Evolutionary conservation across 1,140 invertebrate genomes (phyloP).

Genomic region (Drosophila cardini): DNA sequence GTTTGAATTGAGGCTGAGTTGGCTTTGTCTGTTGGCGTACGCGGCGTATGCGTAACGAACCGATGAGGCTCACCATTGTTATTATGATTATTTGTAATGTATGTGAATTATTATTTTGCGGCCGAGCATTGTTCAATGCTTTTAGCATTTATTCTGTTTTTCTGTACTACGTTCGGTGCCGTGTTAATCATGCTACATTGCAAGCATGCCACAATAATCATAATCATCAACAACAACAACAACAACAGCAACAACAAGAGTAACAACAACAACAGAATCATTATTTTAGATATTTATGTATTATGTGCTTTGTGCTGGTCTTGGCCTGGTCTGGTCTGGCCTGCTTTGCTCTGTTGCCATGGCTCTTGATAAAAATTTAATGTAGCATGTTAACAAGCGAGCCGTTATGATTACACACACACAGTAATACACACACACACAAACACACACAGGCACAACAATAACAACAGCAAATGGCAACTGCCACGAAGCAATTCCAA

Average conservation of each 20-base stretch:
- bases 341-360: constrained; percentile 54
- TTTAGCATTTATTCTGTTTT: constrained; percentile 49
- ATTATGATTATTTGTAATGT: constrained; percentile 80
- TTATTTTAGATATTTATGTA: constrained; percentile 81
- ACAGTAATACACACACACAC: constrained; percentile 51
- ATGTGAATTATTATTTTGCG: constrained; percentile 53
- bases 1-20: not conserved
- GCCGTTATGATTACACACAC: constrained; percentile 77
- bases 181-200: constrained; percentile 81
- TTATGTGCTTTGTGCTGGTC: constrained; percentile 36
- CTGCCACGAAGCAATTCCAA: constrained; percentile 68
- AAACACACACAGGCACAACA: constrained; percentile 24
- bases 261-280: constrained; percentile 64
- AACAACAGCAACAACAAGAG: constrained; percentile 23
- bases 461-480: constrained; percentile 56
- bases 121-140: constrained; percentile 67
- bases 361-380: constrained; percentile 83
- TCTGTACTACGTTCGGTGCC: constrained; percentile 21
- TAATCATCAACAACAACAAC: constrained; percentile 65
- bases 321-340: constrained; percentile 10
- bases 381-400: constrained; percentile 83
- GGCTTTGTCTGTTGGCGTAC: constrained; percentile 1
- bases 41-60: constrained; percentile 56
- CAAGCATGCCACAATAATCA: constrained; percentile 75
- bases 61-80: constrained; percentile 64